A percentile compares a stretch with the other conserved stretches of the same genome.
phyloP scores from a whole-genome alignment of 2,797 vertebrate species.

The Phaenicophaeus curvirostris region DNA sequence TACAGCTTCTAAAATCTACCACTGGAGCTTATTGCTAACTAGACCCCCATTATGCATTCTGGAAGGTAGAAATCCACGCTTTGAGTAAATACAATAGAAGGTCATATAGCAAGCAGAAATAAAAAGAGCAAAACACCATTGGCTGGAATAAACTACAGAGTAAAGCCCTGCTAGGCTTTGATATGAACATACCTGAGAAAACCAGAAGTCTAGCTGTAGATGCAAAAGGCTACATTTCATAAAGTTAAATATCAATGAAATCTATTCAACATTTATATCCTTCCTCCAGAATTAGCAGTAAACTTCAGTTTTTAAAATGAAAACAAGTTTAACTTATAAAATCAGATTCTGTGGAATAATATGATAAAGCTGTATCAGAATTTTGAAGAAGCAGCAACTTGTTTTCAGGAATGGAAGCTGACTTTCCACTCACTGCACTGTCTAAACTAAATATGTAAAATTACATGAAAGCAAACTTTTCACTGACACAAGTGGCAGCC shows the following conservation, averaged over 20 bases:
- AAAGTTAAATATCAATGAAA: not conserved
- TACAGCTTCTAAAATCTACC: not conserved
- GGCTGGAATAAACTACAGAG: not conserved
- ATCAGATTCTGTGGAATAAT: not conserved
- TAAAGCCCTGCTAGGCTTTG: not conserved
- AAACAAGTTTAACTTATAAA: not conserved
- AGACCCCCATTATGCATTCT: not conserved
- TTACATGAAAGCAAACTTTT: constrained; percentile 24
- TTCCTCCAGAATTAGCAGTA: not conserved
- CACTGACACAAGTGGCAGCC: constrained; percentile 1
- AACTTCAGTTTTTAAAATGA: not conserved
- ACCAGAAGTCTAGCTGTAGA: not conserved
- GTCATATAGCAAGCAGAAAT: not conserved
- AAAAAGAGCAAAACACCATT: not conserved
- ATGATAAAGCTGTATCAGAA: not conserved
- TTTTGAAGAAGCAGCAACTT: not conserved
- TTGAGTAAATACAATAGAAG: not conserved
- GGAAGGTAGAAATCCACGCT: not conserved
- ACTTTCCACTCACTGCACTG: not conserved
- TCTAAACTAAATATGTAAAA: constrained; percentile 15
- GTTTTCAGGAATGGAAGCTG: constrained; percentile 12
- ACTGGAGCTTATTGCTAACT: not conserved
- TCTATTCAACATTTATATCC: not conserved
- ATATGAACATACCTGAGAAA: not conserved
- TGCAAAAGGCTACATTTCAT: not conserved